These are phyloP conservation scores for Psilopsiagon aymara DNA, from an alignment of 2,113 vertebrate genomes.

Conservation along the genomic window DNA sequence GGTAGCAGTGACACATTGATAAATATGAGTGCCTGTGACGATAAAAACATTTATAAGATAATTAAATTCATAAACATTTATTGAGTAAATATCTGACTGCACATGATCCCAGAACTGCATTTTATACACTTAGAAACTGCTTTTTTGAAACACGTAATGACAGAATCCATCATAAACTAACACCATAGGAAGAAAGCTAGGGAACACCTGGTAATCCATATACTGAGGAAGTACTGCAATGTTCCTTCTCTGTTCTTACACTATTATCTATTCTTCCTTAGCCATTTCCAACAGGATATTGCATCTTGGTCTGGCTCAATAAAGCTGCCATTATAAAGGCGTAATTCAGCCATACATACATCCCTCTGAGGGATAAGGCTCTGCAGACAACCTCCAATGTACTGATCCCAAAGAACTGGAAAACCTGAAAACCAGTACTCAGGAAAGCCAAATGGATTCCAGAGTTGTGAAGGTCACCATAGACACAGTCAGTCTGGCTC, in stretches of 20 bases:
- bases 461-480: not conserved
- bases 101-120: not conserved
- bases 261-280: not conserved
- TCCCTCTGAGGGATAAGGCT: not conserved
- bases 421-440: not conserved
- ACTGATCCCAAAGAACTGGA: not conserved
- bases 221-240: not conserved
- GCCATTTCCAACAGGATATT: not conserved
- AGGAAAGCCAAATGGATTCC: not conserved
- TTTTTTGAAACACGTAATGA: not conserved
- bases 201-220: not conserved
- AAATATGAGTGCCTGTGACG: not conserved
- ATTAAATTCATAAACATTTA: not conserved
- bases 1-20: not conserved
- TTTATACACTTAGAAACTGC: not conserved
- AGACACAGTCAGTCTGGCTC: not conserved
- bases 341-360: not conserved
- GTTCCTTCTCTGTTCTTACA: not conserved
- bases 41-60: not conserved
- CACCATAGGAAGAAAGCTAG: not conserved
- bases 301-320: not conserved
- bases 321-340: not conserved
- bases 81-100: not conserved
- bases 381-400: not conserved
- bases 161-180: not conserved